Evolutionary conservation across 2,888 invertebrate species (phyloP).

Genomic region (Trichacis sp.): DNA sequence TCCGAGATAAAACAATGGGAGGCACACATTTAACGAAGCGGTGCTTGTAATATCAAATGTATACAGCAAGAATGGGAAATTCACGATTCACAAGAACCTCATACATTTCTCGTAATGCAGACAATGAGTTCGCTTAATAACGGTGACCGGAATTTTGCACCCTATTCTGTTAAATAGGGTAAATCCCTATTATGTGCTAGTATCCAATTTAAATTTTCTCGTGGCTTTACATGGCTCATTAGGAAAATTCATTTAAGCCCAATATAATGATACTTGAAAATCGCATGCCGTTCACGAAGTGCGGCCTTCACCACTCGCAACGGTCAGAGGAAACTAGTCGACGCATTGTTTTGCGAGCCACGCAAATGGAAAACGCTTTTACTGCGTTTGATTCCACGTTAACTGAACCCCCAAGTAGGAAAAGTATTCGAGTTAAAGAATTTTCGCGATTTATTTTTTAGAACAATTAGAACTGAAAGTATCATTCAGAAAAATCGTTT

Average conservation of each 20-base stretch:
- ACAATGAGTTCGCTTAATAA: slow-evolving; percentile 17
- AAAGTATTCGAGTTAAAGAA: no score
- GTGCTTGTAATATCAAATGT: slow-evolving; percentile 5
- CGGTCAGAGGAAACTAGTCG: slow-evolving; percentile 10
- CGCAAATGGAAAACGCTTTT: background rate
- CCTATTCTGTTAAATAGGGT: slow-evolving; percentile 10
- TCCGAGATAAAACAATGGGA: slow-evolving; percentile 9
- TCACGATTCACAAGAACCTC: slow-evolving; percentile 11
- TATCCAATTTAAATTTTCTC: slow-evolving; percentile 38
- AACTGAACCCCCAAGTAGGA: no score
- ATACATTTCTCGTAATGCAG: slow-evolving; percentile 14
- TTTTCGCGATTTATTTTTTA: no score
- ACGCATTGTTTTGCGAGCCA: slow-evolving; percentile 3
- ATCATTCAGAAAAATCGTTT: no score
- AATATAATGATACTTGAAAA: slow-evolving; percentile 26
- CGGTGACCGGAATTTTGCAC: slow-evolving; percentile 8
- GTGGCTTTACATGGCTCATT: slow-evolving; percentile 37
- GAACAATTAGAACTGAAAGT: no score
- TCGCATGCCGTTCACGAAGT: slow-evolving; percentile 42
- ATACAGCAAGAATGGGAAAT: slow-evolving; percentile 8
- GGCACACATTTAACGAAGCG: slow-evolving; percentile 2
- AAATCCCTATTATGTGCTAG: slow-evolving; percentile 28
- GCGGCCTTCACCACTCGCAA: slow-evolving; percentile 4
- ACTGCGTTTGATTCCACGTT: no score
- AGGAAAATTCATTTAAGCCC: slow-evolving; percentile 47